Evolutionary conservation across 2,797 vertebrate species (phyloP), one percentile per base, ranked within the genome.

Genomic region (Pipistrellus pipistrellus): DNA sequence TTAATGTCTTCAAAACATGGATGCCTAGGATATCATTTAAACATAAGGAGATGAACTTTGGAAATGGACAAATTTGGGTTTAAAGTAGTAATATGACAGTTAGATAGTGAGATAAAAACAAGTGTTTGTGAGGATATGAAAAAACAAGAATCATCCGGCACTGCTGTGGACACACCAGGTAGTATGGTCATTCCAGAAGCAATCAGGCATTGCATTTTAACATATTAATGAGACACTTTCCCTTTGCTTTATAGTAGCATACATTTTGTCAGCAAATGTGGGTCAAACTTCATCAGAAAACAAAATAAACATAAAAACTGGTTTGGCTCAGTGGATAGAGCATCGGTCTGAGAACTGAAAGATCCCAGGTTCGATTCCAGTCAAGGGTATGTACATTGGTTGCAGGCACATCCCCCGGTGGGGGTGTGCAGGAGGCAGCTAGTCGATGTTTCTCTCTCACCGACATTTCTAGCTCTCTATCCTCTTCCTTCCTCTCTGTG

Each of bases 31-130:
- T 64, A 59, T 46, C 57, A 91, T 41, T 83, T 59, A 77, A 57
- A 85, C 59, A 83, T 55, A 69, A 88, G 27, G 51, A 88, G 27
- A 57, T 75, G 51, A 62, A 75, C 14, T 84, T 92, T 83, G 72
- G 41, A 87, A 57, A 53, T 13, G 64, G 46, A 59, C 48, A 73
- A 77, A 41, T 9, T 80, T 81, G 25, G 14, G 4, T 44, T 73
- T 68, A 72, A 64, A 78, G 46, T 82, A 51, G 27, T 64, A 82
- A 48, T 27, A 27, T 18, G 44, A 55, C 10, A 71, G n/a, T 72
- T 62, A 76, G 25, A 46, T 6, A 66, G 9, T 82, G 38, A 59
- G 71, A 14, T 90, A 32, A 62, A 82, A 82, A 32, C 41, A 48
- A n/a, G 6, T 55, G 18, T 55, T n/a, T 17, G 15, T 9, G 13